These are phyloP conservation scores for Brevipalpus yothersi DNA, from an alignment of 1,140 invertebrate species.

Conservation along the genomic window DNA sequence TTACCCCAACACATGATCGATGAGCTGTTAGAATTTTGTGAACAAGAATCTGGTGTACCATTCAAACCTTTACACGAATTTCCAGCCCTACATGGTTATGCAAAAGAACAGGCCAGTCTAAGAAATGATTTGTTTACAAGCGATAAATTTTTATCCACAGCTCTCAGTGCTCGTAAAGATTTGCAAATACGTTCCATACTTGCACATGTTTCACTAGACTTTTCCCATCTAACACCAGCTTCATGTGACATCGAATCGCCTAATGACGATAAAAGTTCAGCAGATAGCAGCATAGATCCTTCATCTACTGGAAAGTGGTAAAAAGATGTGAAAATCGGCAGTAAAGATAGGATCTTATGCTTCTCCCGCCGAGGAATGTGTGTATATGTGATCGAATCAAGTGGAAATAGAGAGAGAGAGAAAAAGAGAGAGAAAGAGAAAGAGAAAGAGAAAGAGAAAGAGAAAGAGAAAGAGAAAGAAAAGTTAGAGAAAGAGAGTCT, in stretches of 20 bases:
- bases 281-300: no score
- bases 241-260: background rate
- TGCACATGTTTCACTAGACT: background rate
- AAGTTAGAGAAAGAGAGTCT: no score
- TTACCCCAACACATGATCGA: constrained; percentile 5
- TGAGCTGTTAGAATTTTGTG: constrained; percentile 7
- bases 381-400: no score
- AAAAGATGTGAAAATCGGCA: no score
- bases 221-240: background rate
- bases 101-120: background rate
- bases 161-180: background rate
- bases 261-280: no score
- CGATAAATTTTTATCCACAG: background rate
- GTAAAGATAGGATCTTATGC: no score
- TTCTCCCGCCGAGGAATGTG: no score
- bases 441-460: no score
- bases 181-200: background rate
- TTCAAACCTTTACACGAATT: constrained; percentile 4
- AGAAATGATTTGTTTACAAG: background rate
- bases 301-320: no score
- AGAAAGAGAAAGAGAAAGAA: no score
- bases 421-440: no score
- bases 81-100: constrained; percentile 9
- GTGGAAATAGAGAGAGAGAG: no score
- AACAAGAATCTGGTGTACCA: constrained; percentile 9